These are phyloP conservation scores for Microtus ochrogaster DNA, from an alignment of 2,113 vertebrate genomes.

Conservation along the genomic window DNA sequence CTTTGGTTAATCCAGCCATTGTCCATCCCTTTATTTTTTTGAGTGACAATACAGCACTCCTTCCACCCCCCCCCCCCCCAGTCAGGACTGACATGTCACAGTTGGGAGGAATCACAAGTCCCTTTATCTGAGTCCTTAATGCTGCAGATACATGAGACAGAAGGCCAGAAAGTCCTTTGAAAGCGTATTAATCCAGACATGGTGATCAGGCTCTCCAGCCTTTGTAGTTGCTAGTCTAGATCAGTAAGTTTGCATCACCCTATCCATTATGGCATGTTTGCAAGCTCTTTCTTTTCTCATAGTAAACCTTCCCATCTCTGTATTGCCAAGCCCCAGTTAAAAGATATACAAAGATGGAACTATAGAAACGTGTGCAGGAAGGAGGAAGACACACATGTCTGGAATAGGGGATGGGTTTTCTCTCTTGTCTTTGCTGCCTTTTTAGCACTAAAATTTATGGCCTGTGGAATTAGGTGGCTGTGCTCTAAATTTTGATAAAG, in stretches of 20 bases:
- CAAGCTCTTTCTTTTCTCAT: not conserved
- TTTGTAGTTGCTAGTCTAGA: not conserved
- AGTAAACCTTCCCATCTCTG: not conserved
- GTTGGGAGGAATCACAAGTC: not conserved
- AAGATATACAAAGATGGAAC: not conserved
- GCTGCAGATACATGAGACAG: not conserved
- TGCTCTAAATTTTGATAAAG: not conserved
- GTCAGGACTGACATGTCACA: slow-evolving; percentile 32
- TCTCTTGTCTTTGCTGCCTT: not conserved
- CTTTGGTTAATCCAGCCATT: not conserved
- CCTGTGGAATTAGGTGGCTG: not conserved
- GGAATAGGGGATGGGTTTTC: not conserved
- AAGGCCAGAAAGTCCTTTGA: slow-evolving; percentile 1
- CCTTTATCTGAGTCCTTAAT: slow-evolving; percentile 1
- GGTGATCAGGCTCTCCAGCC: not conserved
- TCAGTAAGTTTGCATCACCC: not conserved
- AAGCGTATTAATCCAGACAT: slow-evolving; percentile 1
- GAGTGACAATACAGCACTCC: not conserved
- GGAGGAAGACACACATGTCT: not conserved
- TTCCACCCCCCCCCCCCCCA: not conserved
- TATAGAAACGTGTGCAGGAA: not conserved
- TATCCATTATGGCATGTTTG: not conserved
- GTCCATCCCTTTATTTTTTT: not conserved
- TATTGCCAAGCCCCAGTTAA: not conserved
- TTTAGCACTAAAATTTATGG: not conserved